phyloP scores from a whole-genome alignment of 2,888 invertebrate genomes.

The Acrobasis repandana region DNA sequence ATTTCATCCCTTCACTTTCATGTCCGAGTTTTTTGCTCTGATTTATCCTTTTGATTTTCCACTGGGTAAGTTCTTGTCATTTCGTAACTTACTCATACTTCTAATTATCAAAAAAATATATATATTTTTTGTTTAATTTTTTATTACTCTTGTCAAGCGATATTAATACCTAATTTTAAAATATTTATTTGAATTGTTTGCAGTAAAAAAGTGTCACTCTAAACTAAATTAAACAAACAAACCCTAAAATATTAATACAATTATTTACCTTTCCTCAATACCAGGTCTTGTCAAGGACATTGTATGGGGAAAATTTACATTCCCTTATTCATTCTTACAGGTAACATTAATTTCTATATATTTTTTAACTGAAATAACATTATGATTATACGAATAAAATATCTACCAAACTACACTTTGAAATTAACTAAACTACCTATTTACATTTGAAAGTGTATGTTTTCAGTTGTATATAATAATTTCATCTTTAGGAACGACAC shows the following conservation, averaged over 20 bases:
- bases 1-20: slow-evolving; percentile 84
- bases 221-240: neutral
- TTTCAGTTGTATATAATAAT: slow-evolving; percentile 31
- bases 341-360: slow-evolving; percentile 42
- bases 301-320: slow-evolving; percentile 70
- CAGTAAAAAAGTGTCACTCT: too few relatives aligned
- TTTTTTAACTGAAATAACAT: neutral
- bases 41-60: slow-evolving; percentile 86
- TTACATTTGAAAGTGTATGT: neutral
- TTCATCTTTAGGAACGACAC: slow-evolving; percentile 57
- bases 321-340: slow-evolving; percentile 75
- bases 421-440: too few relatives aligned
- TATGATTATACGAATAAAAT: too few relatives aligned
- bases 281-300: slow-evolving; percentile 74
- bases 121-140: neutral
- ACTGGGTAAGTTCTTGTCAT: slow-evolving; percentile 78
- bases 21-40: slow-evolving; percentile 84
- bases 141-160: too few relatives aligned
- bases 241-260: slow-evolving; percentile 6
- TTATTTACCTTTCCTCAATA: slow-evolving; percentile 32
- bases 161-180: too few relatives aligned
- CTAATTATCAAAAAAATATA: neutral
- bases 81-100: neutral
- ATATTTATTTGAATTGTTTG: too few relatives aligned
- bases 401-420: too few relatives aligned